Evolutionary conservation across 2,888 invertebrate species (phyloP), one percentile per base, ranked within the genome.

Genomic region (Cataglyphis altisquamis): DNA sequence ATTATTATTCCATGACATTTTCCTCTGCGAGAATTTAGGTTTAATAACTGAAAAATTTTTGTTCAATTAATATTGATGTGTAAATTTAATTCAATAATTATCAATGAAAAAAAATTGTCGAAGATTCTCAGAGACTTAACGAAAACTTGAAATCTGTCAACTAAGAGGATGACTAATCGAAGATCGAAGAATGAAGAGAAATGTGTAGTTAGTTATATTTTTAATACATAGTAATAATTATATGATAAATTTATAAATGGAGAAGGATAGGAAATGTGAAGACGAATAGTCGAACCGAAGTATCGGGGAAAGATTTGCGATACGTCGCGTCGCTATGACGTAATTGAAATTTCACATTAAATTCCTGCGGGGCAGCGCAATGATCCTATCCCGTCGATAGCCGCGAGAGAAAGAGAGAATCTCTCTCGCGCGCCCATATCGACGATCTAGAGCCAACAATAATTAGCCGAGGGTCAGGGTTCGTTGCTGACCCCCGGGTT

Each of bases 381-480:
- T 52, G 52, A 83, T 52, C 45, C 29, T 84, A 83, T 77, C 88
- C 29, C 25, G 82, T 52, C 55, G 77, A 12, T 45, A 39, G 41
- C 60, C 60, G 48, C 75, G 29, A 67, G 62, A 55, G 82, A 55
- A 3, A 72, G 57, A 82, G 62, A n/a, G 52, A 9, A 66, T 77
- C 67, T 88, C 87, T 85, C 87, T 85, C 77, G 84, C 57, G 87
- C 29, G 57, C n/a, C 55, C 21, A 25, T 94, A 94, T 94, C 94
- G 86, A n/a, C 63, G 91, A 94, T 94, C 94, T 94, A 94, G 94
- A 94, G 93, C 93, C 94, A 94, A 94, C 94, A 94, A 94, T 93
- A 94, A 94, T 94, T 94, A 94, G 94, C 94, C 91, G 45, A 88
- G 91, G 94, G 94, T 94, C 94, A 94, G 91, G 93, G 94, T 94